Evolutionary conservation across 1,140 invertebrate genomes (phyloP).

Genomic region (Ceratitis capitata): DNA sequence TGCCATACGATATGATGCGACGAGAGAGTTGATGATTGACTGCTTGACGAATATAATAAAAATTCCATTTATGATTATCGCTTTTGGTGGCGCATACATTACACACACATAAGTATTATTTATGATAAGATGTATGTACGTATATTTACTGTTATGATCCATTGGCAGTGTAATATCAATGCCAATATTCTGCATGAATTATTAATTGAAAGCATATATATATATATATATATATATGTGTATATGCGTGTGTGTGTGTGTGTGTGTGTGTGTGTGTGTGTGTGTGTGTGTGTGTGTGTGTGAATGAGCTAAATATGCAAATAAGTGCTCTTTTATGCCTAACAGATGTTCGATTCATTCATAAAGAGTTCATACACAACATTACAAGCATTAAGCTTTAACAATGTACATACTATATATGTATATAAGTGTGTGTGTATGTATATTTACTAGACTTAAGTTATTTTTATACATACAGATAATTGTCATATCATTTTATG

Average conservation of each 20-base stretch:
- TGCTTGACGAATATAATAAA: neutral
- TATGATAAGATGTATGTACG: too few species aligned
- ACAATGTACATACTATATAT: too few species aligned
- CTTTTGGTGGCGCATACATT: too few species aligned
- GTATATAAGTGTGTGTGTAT: neutral
- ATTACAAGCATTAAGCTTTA: too few species aligned
- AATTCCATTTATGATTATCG: neutral
- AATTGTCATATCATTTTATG: neutral
- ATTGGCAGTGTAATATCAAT: too few species aligned
- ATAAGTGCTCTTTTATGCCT: neutral
- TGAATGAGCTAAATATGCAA: neutral
- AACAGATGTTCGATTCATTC: neutral
- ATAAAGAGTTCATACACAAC: too few species aligned
- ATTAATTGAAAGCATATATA: neutral
- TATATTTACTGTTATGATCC: too few species aligned
- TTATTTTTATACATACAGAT: neutral
- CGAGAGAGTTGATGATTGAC: neutral
- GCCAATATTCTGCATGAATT: neutral
- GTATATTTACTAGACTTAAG: neutral
- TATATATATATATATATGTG: too few species aligned
- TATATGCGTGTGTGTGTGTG: too few species aligned
- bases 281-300: too few species aligned
- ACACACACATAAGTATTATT: too few species aligned
- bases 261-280: too few species aligned
- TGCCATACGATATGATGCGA: neutral